Conservation (phyloP, 2,113 vertebrate species). For the Chaetodon trifascialis region DNA sequence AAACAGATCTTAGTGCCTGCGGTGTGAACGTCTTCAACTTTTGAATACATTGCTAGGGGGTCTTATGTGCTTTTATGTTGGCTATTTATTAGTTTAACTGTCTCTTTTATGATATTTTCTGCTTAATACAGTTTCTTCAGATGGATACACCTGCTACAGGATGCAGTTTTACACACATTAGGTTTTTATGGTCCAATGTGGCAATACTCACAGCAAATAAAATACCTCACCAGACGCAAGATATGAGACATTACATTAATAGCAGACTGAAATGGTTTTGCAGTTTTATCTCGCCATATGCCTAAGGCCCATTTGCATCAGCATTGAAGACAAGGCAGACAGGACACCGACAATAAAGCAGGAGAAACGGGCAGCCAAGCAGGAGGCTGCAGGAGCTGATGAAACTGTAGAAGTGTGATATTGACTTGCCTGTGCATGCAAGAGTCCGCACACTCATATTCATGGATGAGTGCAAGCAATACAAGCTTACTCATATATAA, state of each 20-base stretch:
- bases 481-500: slow-evolving; percentile 7
- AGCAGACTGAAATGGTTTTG: not conserved
- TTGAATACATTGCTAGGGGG: slow-evolving; percentile 24
- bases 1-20: slow-evolving; percentile 47
- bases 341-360: not conserved
- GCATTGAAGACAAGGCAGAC: not conserved
- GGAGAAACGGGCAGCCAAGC: not conserved
- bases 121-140: slow-evolving; percentile 16
- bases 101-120: slow-evolving; percentile 29
- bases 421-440: not conserved
- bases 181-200: slow-evolving; percentile 1
- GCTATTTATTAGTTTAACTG: slow-evolving; percentile 8
- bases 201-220: not conserved
- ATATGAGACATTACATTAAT: not conserved
- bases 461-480: not conserved
- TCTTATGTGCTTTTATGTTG: slow-evolving; percentile 3
- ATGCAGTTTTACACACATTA: slow-evolving; percentile 17
- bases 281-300: slow-evolving; percentile 1
- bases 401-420: slow-evolving; percentile 32
- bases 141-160: not conserved
- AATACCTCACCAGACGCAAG: not conserved
- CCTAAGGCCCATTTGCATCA: slow-evolving; percentile 36
- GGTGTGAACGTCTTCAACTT: slow-evolving; percentile 39
- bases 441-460: not conserved
- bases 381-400: not conserved